These are phyloP conservation scores for Orthonevra nobilis DNA, from an alignment of 2,888 invertebrate genomes.

Conservation along the genomic window DNA sequence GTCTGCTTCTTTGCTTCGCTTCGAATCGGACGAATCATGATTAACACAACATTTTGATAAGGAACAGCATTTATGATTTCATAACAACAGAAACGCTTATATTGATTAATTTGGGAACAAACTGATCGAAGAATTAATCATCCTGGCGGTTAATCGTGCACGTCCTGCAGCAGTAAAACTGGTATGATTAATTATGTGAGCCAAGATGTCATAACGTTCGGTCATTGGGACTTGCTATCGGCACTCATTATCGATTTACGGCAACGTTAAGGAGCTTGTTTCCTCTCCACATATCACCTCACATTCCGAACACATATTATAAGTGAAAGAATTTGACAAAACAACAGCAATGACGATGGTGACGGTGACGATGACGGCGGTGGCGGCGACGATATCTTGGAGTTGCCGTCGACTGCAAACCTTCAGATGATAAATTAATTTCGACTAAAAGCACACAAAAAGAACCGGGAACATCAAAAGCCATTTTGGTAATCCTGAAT, in stretches of 20 bases:
- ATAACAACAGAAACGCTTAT: too few relatives aligned
- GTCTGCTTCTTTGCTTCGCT: too few relatives aligned
- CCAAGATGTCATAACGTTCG: constrained; percentile 67
- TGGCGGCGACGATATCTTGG: constrained; percentile 11
- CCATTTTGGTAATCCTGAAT: constrained; percentile 48
- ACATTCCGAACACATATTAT: too few relatives aligned
- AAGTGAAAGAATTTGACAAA: too few relatives aligned
- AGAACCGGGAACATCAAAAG: constrained; percentile 29
- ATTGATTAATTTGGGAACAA: too few relatives aligned
- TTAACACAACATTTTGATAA: too few relatives aligned
- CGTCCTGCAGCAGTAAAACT: constrained; percentile 12
- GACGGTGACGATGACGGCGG: neutral
- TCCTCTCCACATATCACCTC: constrained; percentile 16
- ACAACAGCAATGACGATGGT: constrained; percentile 11
- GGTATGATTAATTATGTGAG: constrained; percentile 65
- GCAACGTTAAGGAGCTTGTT: constrained; percentile 47
- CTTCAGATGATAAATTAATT: constrained; percentile 64
- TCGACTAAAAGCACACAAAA: constrained; percentile 54
- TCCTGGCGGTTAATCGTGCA: constrained; percentile 33
- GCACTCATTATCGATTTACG: constrained; percentile 65
- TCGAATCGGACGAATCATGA: too few relatives aligned
- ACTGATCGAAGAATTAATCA: constrained; percentile 52
- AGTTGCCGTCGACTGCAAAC: constrained; percentile 47
- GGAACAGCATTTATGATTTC: too few relatives aligned
- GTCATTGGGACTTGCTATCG: constrained; percentile 67